Evolutionary conservation across 2,113 vertebrate genomes (phyloP), one percentile per base, ranked within the genome.

Genomic region (Phoxinus phoxinus): DNA sequence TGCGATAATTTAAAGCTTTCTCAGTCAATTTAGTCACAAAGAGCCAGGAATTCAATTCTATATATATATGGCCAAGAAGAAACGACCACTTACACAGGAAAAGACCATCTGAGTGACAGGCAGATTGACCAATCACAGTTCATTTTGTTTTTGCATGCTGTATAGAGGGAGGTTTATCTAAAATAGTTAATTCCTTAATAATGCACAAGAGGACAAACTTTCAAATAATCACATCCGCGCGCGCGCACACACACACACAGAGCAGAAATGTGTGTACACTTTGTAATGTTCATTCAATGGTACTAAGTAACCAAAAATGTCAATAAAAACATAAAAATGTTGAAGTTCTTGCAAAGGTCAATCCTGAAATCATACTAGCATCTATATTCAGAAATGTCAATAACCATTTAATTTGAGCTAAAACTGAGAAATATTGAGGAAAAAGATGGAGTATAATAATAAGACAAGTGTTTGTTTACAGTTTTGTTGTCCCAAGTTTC

Each of bases 1-100:
- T 30, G 61, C 5, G 37, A 83, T 27, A 61, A 32, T 30, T 37
- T 61, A 87, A 37, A 48, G 25, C 67, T 83, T 59, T 37, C 41
- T 83, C 65, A 23, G 19, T 71, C 67, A 37, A 71, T 37, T 71
- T 37, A 71, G 80, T 35, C 11, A 58, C 0, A 2, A n/a, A 78
- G 21, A 77, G 5, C 25, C 32, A 78, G 19, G 37, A 30, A 13
- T n/a, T 15, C 21, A 78, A n/a, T n/a, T 59, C 58, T 30, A 12
- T 32, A 11, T 37, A 35, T 23, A 73, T 12, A 21, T 44, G 71
- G 23, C 12, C 67, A 37, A 37, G 32, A 37, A 37, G 32, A n/a
- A n/a, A 8, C 51, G 2, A 9, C 58, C 58, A 59, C 58, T 59
- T 11, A 59, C 23, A 10, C 9, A 11, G 9, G 9, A 59, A 59